Evolutionary conservation across 2,888 invertebrate genomes (phyloP).

Genomic region (Chaetoderma sp.): DNA sequence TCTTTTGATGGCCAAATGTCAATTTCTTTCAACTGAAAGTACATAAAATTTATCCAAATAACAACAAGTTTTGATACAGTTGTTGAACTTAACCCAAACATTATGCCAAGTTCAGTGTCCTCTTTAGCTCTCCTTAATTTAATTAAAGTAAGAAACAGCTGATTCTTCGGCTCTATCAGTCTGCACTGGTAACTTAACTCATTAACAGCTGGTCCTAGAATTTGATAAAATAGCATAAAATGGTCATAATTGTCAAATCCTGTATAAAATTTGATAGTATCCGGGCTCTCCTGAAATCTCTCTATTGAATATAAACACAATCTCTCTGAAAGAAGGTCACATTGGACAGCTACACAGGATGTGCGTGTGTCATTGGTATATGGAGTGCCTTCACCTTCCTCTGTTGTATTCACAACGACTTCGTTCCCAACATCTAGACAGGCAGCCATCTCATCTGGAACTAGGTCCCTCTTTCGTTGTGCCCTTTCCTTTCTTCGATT

Average conservation of each 20-base stretch:
- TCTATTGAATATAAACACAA: not conserved
- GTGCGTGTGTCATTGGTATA: too few species aligned
- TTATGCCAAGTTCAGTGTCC: slow-evolving; percentile 32
- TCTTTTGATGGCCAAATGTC: slow-evolving; percentile 35
- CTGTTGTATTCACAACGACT: too few species aligned
- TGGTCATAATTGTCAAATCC: not conserved
- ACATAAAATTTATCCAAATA: slow-evolving; percentile 38
- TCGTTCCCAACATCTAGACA: too few species aligned
- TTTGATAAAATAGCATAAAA: not conserved
- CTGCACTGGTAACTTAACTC: slow-evolving; percentile 15
- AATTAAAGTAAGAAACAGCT: slow-evolving; percentile 32
- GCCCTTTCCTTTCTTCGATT: too few species aligned
- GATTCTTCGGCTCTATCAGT: slow-evolving; percentile 20
- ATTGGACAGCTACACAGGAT: too few species aligned
- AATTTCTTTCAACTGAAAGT: slow-evolving; percentile 35
- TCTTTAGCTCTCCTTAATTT: slow-evolving; percentile 36
- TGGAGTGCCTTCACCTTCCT: too few species aligned
- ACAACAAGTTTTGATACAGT: slow-evolving; percentile 27
- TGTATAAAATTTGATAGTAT: not conserved
- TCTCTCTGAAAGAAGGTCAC: not conserved
- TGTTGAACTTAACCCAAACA: slow-evolving; percentile 25
- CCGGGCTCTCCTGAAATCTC: not conserved
- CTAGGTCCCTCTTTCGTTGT: too few species aligned
- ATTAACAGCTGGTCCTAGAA: not conserved
- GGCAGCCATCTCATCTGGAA: too few species aligned